Base-by-base conservation (phyloP, 2,113 vertebrate genomes). In the Manacus vitellinus region DNA sequence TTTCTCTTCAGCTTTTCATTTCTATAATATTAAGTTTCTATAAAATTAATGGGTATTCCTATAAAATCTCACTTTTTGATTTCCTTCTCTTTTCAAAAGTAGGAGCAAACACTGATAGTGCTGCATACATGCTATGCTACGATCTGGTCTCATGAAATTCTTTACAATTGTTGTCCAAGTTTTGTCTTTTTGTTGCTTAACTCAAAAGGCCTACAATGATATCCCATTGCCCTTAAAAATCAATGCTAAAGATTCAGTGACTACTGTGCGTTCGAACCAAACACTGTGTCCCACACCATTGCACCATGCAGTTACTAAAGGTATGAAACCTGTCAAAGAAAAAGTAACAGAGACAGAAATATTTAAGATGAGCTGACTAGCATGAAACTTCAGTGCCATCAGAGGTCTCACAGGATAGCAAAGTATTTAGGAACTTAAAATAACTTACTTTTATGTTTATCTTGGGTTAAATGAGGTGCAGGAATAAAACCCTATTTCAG, bases 241-340 rank as follows among this genome's bases (percentile, higher is more conserved):
- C 46, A 19, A 17, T 12, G 31, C 22, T 35, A 70, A 47, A 17
- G 33, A 46, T 39, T 39, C 35, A 35, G 35, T 0, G 2, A 47
- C 63, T n/a, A 25, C n/a, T 37, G 35, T 9, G 19, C 17, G 24
- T 73, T 77, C 77, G 77, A 54, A 55, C 28, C 0, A 3, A 72
- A n/a, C 14, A 6, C 47, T 39, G 8, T 4, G 11, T 35, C 24
- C 24, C 44, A 23, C 4, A 33, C 27, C 37, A 28, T 2, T 58
- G 9, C 8, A 47, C 13, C 27, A 75, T 0, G 1, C 33, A 41
- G 59, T 22, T 47, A 41, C 41, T 19, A 30, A 43, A 0, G 2
- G 15, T 33, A 43, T 17, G 12, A 59, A 35, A 23, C 54, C 10
- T 21, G 22, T 5, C 21, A 65, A n/a, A 19, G 27, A 47, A 51